These are phyloP conservation scores for Halisarca cf. caerulea DNA, from an alignment of 37 sponge, comb jelly and placozoan genomes.

Conservation along the genomic window DNA sequence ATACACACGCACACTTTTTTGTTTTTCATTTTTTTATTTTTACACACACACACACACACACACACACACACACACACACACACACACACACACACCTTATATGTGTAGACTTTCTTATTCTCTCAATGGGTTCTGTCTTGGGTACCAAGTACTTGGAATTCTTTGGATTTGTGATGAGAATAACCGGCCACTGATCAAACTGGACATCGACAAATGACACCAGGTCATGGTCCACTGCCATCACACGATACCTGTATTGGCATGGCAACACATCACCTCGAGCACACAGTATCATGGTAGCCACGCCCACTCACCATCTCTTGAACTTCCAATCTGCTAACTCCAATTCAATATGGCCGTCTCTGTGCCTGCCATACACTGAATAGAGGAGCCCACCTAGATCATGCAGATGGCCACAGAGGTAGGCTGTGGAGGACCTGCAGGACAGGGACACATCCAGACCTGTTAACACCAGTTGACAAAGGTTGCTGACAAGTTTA, in stretches of 20 bases:
- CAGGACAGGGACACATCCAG: neutral
- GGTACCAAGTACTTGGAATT: constrained; percentile 65
- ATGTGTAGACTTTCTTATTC: constrained; percentile 84
- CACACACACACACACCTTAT: constrained; percentile 63
- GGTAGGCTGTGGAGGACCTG: constrained; percentile 61
- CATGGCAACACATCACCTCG: neutral
- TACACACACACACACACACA: too few species aligned
- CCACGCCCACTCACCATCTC: constrained; percentile 33
- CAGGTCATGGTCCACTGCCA: constrained; percentile 90
- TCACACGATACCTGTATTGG: constrained; percentile 66
- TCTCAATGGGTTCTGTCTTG: constrained; percentile 55
- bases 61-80: too few species aligned
- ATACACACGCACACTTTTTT: too few species aligned
- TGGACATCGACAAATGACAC: constrained; percentile 76
- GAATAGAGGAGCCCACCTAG: constrained; percentile 29
- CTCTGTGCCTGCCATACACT: constrained; percentile 73
- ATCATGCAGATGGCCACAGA: constrained; percentile 91
- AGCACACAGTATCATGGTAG: neutral
- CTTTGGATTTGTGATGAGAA: constrained; percentile 86
- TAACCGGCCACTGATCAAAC: constrained; percentile 73
- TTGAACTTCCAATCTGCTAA: constrained; percentile 75
- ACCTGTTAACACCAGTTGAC: too few species aligned
- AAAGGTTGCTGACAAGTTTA: too few species aligned
- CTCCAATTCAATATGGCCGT: constrained; percentile 85
- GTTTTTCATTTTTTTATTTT: too few species aligned